Evolutionary conservation across 92 coral and sea anemone species (phyloP).

Genomic region (Ricordea florida): DNA sequence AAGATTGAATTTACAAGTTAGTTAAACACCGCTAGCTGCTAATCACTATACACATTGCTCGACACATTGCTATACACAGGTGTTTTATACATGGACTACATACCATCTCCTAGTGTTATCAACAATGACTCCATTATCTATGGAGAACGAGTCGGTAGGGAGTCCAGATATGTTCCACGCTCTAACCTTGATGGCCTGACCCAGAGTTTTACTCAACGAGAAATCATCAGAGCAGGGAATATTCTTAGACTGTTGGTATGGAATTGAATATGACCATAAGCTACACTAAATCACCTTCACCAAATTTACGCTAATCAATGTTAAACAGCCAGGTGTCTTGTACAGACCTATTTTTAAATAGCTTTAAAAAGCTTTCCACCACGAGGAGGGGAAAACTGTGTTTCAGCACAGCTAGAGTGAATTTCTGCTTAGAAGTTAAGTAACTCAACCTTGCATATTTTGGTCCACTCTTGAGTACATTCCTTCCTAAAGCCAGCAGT

Average conservation of each 20-base stretch:
- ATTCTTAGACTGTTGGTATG: slow-evolving; percentile 70
- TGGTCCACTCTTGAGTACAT: slow-evolving; percentile 96
- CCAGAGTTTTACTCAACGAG: slow-evolving; percentile 93
- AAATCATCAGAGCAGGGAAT: slow-evolving; percentile 98
- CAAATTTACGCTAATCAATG: neutral
- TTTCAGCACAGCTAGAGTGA: no score
- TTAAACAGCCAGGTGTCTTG: neutral
- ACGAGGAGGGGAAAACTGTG: no score
- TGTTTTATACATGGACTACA: no score
- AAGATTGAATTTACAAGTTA: no score
- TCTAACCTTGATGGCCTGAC: slow-evolving; percentile 96
- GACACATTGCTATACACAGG: no score
- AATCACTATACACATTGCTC: no score
- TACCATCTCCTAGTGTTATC: slow-evolving; percentile 98
- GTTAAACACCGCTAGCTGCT: no score
- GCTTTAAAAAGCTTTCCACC: no score
- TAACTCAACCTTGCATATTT: slow-evolving; percentile 81
- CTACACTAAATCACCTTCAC: no score
- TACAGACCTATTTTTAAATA: neutral
- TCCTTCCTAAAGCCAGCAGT: slow-evolving; percentile 96
- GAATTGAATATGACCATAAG: neutral
- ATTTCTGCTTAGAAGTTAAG: no score
- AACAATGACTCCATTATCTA: slow-evolving; percentile 99
- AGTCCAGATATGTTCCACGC: slow-evolving; percentile 99
- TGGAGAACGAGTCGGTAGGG: slow-evolving; percentile 95